A percentile compares a stretch with the other conserved stretches of the same genome.
phyloP scores from a whole-genome alignment of 2,797 vertebrate genomes.

The Crocidura indochinensis region DNA sequence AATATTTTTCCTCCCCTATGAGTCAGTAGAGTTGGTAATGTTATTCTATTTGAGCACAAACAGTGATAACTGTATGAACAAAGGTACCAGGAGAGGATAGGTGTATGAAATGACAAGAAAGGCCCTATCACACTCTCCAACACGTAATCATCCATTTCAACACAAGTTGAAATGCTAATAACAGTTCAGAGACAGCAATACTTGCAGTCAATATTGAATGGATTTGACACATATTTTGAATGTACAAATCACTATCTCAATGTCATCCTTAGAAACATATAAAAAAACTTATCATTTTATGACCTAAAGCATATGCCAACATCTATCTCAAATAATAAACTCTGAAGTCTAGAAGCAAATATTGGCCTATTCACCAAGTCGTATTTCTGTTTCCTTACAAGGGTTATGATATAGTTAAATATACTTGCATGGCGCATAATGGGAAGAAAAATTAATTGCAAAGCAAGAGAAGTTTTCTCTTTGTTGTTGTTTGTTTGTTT shows the following conservation, averaged over 20 bases:
- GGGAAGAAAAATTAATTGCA: background rate
- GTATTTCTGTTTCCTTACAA: background rate
- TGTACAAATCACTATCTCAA: background rate
- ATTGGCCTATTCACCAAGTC: background rate
- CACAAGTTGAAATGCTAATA: conserved; percentile 47
- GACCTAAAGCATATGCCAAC: background rate
- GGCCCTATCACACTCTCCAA: conserved; percentile 44
- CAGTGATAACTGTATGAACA: conserved; percentile 35
- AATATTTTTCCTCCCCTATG: conserved; percentile 35
- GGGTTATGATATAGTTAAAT: background rate
- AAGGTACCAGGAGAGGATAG: conserved; percentile 55
- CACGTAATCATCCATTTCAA: conserved; percentile 30
- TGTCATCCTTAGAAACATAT: background rate
- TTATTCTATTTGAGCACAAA: conserved; percentile 45
- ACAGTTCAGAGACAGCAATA: conserved; percentile 31
- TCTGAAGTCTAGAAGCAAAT: background rate
- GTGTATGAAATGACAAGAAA: conserved; percentile 47
- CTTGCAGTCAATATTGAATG: background rate
- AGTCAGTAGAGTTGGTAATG: conserved; percentile 40
- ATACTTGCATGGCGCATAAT: background rate
- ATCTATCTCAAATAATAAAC: background rate
- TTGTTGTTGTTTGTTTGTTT: too few species aligned
- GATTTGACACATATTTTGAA: conserved; percentile 36
- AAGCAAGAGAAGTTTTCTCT: background rate
- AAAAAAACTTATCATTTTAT: background rate